A percentile compares a stretch with the other conserved stretches of the same genome.
Evolutionary conservation across 2,888 invertebrate species (phyloP).

Genomic region (Oscheius sp.): DNA sequence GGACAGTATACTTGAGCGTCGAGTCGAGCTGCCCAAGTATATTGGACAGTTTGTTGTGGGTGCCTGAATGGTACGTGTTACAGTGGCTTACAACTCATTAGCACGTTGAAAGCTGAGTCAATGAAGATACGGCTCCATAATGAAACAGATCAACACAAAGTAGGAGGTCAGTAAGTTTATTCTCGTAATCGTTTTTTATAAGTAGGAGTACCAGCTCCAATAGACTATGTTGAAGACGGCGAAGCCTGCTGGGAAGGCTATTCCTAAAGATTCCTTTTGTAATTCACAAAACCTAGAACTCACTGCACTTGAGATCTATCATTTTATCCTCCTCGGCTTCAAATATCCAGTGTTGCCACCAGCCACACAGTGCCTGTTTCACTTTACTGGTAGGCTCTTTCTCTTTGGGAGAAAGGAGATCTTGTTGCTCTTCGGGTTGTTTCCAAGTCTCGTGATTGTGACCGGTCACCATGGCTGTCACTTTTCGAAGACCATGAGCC

Average conservation of each 20-base stretch:
- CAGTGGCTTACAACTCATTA: no score
- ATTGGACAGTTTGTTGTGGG: no score
- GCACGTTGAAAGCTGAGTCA: no score
- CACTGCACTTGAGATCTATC: conserved; percentile 19
- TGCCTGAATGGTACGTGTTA: no score
- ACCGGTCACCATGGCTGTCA: neutral
- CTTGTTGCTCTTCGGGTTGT: conserved; percentile 7
- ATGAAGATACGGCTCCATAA: no score
- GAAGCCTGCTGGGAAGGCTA: conserved; percentile 16
- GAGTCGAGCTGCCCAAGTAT: no score
- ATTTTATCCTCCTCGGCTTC: conserved; percentile 26
- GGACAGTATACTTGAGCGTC: no score
- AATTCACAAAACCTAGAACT: neutral
- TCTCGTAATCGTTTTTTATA: no score
- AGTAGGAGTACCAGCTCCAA: conserved; percentile 18
- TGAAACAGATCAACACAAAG: no score
- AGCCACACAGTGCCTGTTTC: neutral
- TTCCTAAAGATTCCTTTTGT: neutral
- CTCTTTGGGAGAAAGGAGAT: neutral
- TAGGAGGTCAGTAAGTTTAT: no score
- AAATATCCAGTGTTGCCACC: conserved; percentile 29
- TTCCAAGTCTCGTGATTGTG: neutral
- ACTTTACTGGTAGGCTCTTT: neutral
- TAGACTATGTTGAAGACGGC: conserved; percentile 17
- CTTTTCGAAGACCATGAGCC: neutral